Conservation (phyloP, 2,888 invertebrate genomes). For the Heliconius erato region DNA sequence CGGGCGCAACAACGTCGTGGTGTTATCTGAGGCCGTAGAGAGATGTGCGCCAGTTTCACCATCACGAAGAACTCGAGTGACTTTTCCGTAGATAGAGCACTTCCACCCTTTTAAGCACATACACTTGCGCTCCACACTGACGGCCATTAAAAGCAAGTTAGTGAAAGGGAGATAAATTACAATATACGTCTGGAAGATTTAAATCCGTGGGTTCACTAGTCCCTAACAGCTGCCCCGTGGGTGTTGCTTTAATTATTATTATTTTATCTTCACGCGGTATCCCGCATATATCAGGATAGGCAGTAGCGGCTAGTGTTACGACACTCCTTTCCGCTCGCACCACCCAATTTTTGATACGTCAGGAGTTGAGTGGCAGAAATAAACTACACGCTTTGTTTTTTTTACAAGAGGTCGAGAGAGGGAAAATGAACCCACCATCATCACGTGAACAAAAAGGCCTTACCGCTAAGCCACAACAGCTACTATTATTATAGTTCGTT, state of each 20-base stretch:
- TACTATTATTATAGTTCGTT: too few relatives aligned
- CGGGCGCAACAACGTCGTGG: too few relatives aligned
- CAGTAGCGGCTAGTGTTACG: not conserved
- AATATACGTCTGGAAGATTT: not conserved
- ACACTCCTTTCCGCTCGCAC: not conserved
- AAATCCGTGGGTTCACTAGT: not conserved
- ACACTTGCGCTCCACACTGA: too few relatives aligned
- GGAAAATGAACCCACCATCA: not conserved
- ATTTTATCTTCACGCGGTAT: not conserved
- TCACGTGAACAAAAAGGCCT: too few relatives aligned
- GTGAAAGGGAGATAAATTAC: not conserved
- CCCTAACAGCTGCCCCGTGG: not conserved
- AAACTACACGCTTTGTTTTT: not conserved
- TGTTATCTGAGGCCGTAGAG: too few relatives aligned
- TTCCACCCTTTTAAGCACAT: too few relatives aligned
- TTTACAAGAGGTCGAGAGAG: not conserved
- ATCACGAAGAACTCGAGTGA: too few relatives aligned
- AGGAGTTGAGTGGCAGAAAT: not conserved
- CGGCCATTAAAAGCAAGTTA: not conserved
- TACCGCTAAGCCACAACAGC: too few relatives aligned
- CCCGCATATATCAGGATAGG: not conserved
- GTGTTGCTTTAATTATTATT: not conserved
- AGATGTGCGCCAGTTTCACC: too few relatives aligned
- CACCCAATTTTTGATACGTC: not conserved
- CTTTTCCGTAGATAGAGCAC: too few relatives aligned